These are phyloP conservation scores for Meteorus sp. DNA, from an alignment of 1,140 invertebrate species.

Conservation along the genomic window DNA sequence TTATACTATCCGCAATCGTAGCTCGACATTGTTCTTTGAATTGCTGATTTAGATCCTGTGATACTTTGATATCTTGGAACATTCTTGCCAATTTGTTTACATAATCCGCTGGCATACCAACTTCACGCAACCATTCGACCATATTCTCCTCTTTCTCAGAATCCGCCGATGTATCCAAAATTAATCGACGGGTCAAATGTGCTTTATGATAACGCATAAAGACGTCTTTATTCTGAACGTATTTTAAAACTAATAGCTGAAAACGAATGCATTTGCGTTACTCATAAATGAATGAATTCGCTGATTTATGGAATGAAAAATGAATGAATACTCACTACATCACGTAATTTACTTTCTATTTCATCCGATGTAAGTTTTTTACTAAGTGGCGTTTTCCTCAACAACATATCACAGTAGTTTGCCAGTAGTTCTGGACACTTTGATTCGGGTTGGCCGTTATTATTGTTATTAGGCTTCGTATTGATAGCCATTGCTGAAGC, in stretches of 20 bases:
- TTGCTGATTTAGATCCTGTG: constrained; percentile 96
- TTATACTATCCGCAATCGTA: constrained; percentile 68
- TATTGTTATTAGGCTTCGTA: constrained; percentile 51
- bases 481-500: constrained; percentile 37
- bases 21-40: constrained; percentile 75
- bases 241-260: constrained; percentile 94
- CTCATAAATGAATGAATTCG: too few relatives aligned
- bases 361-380: constrained; percentile 97
- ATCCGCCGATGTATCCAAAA: constrained; percentile 95
- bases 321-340: constrained; percentile 72
- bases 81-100: constrained; percentile 97
- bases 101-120: constrained; percentile 99
- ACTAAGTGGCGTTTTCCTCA: constrained; percentile 94
- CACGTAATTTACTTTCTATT: constrained; percentile 89
- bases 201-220: constrained; percentile 99
- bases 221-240: constrained; percentile 99
- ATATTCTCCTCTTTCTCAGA: constrained; percentile 99
- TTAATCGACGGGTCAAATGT: constrained; percentile 92
- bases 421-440: constrained; percentile 98
- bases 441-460: constrained; percentile 76
- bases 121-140: constrained; percentile 93
- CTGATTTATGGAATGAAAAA: constrained; percentile 10
- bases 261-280: too few relatives aligned
- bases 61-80: constrained; percentile 99
- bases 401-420: constrained; percentile 99